A percentile compares a stretch with the other conserved stretches of the same genome.
Conservation (phyloP, 2,888 invertebrate species). For the Buathra laborator region DNA sequence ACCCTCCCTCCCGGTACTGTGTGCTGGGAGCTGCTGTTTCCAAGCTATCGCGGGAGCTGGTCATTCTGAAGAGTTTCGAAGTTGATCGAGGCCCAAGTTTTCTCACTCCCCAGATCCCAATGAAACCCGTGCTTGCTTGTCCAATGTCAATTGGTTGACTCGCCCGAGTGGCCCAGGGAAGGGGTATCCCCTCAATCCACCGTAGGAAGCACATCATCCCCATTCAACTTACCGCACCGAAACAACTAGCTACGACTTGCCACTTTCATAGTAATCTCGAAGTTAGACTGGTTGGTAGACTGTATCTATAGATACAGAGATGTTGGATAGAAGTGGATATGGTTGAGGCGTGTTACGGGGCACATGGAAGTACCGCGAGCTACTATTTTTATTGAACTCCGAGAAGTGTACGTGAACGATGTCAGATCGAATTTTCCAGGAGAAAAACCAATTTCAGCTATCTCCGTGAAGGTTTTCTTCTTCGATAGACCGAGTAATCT, state of each 20-base stretch:
- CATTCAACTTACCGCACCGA: slow-evolving; percentile 7
- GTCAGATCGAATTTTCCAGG: slow-evolving; percentile 53
- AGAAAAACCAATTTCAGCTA: slow-evolving; percentile 53
- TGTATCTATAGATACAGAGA: background rate
- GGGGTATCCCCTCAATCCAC: background rate
- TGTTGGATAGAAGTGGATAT: slow-evolving; percentile 11
- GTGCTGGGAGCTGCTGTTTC: background rate
- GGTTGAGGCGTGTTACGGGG: background rate
- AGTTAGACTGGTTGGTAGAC: background rate
- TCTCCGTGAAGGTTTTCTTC: slow-evolving; percentile 23
- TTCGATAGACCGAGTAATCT: slow-evolving; percentile 51
- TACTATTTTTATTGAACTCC: slow-evolving; percentile 49
- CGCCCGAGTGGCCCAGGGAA: slow-evolving; percentile 10
- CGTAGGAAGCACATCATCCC: slow-evolving; percentile 6
- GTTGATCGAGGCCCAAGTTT: slow-evolving; percentile 44
- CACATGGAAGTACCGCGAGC: background rate
- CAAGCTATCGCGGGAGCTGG: background rate
- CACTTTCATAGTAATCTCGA: slow-evolving; percentile 33
- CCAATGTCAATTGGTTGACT: slow-evolving; percentile 38
- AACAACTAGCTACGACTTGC: slow-evolving; percentile 35
- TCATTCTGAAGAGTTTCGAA: slow-evolving; percentile 33
- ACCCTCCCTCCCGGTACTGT: slow-evolving; percentile 3
- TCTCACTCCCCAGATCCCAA: slow-evolving; percentile 9
- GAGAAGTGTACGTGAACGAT: slow-evolving; percentile 28
- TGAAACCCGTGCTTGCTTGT: slow-evolving; percentile 4